A percentile compares a stretch with the other conserved stretches of the same genome.
These are phyloP conservation scores for Barbus barbus DNA, from an alignment of 2,113 vertebrate genomes.

Conservation along the genomic window DNA sequence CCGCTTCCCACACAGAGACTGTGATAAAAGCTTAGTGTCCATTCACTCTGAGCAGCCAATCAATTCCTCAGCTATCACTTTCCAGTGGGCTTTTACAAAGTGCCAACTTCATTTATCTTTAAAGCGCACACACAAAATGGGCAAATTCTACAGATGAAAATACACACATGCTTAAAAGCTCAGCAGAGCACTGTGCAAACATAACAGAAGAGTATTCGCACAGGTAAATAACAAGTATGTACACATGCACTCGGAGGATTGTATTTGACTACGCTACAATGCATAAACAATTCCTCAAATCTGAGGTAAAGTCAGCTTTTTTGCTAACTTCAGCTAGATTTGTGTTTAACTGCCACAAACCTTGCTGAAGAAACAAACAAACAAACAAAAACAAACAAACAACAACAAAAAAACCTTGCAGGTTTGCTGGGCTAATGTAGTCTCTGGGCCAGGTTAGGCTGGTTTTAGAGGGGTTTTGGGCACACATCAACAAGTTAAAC, in stretches of 20 bases:
- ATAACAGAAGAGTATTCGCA: not conserved
- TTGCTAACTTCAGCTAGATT: not conserved
- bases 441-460: not conserved
- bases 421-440: not conserved
- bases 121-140: slow-evolving; percentile 22
- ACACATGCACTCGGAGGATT: not conserved
- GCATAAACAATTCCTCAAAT: not conserved
- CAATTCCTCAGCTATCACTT: slow-evolving; percentile 3
- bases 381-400: not conserved
- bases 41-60: slow-evolving; percentile 22
- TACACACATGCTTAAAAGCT: slow-evolving; percentile 26
- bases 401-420: too few species aligned
- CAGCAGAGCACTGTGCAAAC: slow-evolving; percentile 18
- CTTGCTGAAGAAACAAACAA: not conserved
- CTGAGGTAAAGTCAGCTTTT: not conserved
- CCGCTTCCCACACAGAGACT: not conserved
- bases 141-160: not conserved
- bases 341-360: not conserved
- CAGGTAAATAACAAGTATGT: not conserved
- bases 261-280: not conserved
- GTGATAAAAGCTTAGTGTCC: slow-evolving; percentile 23
- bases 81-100: slow-evolving; percentile 9
- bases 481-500: not conserved
- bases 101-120: slow-evolving; percentile 4
- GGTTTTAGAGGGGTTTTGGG: not conserved